These are phyloP conservation scores for Hydrotaea cyrtoneurina DNA, from an alignment of 2,888 invertebrate species.

Conservation along the genomic window DNA sequence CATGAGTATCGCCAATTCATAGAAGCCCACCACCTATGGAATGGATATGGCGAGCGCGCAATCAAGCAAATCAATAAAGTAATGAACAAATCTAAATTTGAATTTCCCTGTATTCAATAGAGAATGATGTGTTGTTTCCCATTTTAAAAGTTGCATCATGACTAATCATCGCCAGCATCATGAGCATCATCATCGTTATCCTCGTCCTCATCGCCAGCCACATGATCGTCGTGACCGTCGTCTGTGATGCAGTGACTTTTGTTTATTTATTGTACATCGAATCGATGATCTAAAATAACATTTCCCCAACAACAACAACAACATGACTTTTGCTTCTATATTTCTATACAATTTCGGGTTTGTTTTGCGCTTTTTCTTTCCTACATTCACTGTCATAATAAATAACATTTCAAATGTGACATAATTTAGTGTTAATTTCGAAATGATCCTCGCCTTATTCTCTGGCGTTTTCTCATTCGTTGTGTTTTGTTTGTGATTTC, in stretches of 20 bases:
- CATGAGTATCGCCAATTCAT: not conserved
- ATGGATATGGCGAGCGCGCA: too few species aligned
- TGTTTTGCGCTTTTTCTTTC: not conserved
- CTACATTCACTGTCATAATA: conserved; percentile 29
- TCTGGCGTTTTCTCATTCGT: not conserved
- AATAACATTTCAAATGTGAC: conserved; percentile 55
- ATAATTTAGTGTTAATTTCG: conserved; percentile 55
- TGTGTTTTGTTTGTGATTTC: not conserved
- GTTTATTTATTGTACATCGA: conserved; percentile 31
- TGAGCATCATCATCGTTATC: conserved; percentile 36
- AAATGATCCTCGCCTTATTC: conserved; percentile 32
- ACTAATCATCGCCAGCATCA: conserved; percentile 42
- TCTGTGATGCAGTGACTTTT: conserved; percentile 52
- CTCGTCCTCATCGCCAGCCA: conserved; percentile 8
- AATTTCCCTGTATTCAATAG: not conserved
- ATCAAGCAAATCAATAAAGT: not conserved
- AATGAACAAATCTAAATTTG: not conserved
- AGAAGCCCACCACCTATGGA: not conserved
- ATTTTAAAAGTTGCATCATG: conserved; percentile 56
- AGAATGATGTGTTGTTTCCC: conserved; percentile 10
- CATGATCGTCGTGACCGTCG: conserved; percentile 38
- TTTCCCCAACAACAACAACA: conserved; percentile 36
- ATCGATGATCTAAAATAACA: conserved; percentile 47
- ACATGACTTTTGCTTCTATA: not conserved
- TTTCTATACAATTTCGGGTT: too few species aligned